Evolutionary conservation across 1,140 invertebrate species (phyloP).

Genomic region (Antheraea pernyi): DNA sequence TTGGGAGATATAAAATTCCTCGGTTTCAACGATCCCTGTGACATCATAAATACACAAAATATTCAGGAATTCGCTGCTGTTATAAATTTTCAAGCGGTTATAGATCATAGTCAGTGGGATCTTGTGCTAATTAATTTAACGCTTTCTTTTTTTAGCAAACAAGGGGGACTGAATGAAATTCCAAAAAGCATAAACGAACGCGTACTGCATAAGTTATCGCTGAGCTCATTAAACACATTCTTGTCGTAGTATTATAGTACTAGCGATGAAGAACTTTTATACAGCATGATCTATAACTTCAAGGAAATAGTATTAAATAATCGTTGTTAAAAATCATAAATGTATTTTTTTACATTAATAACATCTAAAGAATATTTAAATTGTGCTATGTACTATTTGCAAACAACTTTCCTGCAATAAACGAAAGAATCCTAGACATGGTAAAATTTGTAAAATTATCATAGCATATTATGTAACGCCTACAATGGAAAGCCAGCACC

Average conservation of each 20-base stretch:
- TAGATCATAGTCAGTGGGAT: slow-evolving; percentile 57
- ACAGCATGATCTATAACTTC: background rate
- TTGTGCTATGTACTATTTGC: too few relatives aligned
- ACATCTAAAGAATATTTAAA: too few relatives aligned
- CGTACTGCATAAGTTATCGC: slow-evolving; percentile 65
- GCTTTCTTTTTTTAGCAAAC: slow-evolving; percentile 56
- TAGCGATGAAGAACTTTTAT: background rate
- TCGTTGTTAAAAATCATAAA: background rate
- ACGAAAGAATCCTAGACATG: too few relatives aligned
- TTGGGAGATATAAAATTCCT: background rate
- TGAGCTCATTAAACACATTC: slow-evolving; percentile 63
- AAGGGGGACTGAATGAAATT: slow-evolving; percentile 65
- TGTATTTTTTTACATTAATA: too few relatives aligned
- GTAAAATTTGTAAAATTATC: too few relatives aligned
- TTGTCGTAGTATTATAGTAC: slow-evolving; percentile 34
- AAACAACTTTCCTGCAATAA: too few relatives aligned
- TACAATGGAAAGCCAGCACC: too few relatives aligned
- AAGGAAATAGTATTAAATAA: background rate
- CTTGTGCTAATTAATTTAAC: slow-evolving; percentile 68
- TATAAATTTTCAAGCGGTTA: slow-evolving; percentile 50
- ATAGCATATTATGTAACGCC: too few relatives aligned
- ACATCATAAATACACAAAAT: slow-evolving; percentile 8
- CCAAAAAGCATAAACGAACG: slow-evolving; percentile 65
- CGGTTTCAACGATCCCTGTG: background rate
- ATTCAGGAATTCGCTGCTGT: slow-evolving; percentile 6